These are phyloP conservation scores for Clarias laeviceps DNA, from an alignment of 2,797 vertebrate species.

Conservation along the genomic window DNA sequence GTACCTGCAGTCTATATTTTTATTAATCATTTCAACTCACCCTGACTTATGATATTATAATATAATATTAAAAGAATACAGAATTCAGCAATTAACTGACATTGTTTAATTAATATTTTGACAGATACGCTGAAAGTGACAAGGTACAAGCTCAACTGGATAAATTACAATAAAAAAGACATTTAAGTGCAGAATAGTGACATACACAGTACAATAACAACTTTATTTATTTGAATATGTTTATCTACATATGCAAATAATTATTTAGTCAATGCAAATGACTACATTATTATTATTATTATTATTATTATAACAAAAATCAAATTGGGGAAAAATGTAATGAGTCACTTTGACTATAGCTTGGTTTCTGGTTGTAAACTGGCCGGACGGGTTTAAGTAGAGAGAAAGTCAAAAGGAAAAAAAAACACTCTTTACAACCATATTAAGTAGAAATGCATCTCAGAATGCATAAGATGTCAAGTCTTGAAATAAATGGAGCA, in stretches of 20 bases:
- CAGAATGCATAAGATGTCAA: background rate
- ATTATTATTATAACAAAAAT: background rate
- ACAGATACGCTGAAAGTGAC: background rate
- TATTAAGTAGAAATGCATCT: background rate
- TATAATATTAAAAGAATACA: background rate
- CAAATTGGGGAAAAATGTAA: background rate
- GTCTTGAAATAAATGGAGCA: background rate
- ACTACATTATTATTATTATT: background rate
- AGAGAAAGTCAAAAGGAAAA: background rate
- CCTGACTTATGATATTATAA: background rate
- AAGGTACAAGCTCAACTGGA: background rate
- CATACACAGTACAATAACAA: too few species aligned
- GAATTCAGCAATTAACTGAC: background rate
- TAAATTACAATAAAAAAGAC: too few species aligned
- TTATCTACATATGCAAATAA: too few species aligned
- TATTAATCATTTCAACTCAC: background rate
- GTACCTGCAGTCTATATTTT: background rate
- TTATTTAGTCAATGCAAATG: too few species aligned
- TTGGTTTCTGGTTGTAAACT: background rate
- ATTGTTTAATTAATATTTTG: background rate
- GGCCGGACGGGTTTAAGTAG: background rate
- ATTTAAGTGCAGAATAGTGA: too few species aligned
- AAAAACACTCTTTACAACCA: background rate
- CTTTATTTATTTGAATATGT: too few species aligned
- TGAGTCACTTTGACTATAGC: background rate